Evolutionary conservation across 2,797 vertebrate species (phyloP).

Genomic region (Pseudochirops corinnae): DNA sequence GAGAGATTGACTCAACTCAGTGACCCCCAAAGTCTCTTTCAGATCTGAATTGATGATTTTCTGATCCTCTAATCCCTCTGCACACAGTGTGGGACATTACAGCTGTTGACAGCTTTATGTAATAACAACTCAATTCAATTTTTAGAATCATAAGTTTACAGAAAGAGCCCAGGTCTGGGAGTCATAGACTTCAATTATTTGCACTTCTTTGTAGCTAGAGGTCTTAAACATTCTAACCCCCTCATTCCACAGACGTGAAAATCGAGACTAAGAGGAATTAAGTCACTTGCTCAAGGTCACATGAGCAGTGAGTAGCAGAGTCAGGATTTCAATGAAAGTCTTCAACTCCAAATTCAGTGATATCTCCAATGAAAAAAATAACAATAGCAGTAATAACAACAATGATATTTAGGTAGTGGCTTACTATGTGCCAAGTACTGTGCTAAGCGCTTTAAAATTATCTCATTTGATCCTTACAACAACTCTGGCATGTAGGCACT

Average conservation of each 20-base stretch:
- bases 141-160: not conserved
- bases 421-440: not conserved
- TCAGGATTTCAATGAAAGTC: not conserved
- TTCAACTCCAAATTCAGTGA: too few species aligned
- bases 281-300: not conserved
- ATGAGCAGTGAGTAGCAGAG: not conserved
- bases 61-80: not conserved
- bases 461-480: not conserved
- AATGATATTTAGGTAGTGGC: not conserved
- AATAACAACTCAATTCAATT: not conserved
- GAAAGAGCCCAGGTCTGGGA: not conserved
- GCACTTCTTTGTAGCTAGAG: not conserved
- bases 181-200: not conserved
- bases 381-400: accelerated
- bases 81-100: not conserved
- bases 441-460: not conserved
- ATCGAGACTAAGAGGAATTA: not conserved
- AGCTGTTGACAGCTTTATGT: not conserved
- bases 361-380: too few species aligned
- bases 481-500: too few species aligned
- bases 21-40: not conserved
- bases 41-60: not conserved
- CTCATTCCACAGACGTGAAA: not conserved
- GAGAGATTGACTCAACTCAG: not conserved
- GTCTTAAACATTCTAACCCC: not conserved